Evolutionary conservation across 1,140 invertebrate genomes (phyloP), one percentile per base, ranked within the genome.

Genomic region (Teleogryllus occipitalis): DNA sequence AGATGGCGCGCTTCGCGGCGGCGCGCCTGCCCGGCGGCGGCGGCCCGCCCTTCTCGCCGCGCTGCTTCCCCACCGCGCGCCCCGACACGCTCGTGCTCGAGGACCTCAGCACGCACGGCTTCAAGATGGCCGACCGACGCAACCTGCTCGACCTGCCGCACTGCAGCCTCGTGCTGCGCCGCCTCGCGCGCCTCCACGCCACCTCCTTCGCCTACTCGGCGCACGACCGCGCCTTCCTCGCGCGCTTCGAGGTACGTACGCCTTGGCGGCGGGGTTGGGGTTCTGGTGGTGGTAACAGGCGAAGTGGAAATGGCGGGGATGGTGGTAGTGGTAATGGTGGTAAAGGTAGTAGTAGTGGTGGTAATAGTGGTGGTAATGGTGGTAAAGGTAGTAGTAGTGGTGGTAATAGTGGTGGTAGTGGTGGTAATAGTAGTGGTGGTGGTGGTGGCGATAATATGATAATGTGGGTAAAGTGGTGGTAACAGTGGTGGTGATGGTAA

Each of bases 161-260:
- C 76, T 78, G 78, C 46, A 22, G 78, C 22, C 12, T 82, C 15
- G 78, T 73, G 7, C 21, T 83, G 2, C 21, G 46, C 12, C 22
- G 46, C 3, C 65, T 83, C 3, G 82, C 82, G n/a, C 48, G 74
- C 12, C 74, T 83, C n/a, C 82, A 83, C 65, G 82, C 82, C 21
- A 14, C 76, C 8, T 82, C 82, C 7, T 47, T 80, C 8, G 80
- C 48, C 12, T 47, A 80, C 8, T 18, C 76, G 3, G 48, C 80
- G 18, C 46, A 47, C 3, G 78, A 78, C 15, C 79, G 75, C 8
- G 8, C 18, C 47, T 22, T 48, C 21, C 74, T 79, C 8, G 80
- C 78, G 22, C n/a, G 12, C 39, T 78, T 47, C 65, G 6, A 21
- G n/a, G 77, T 79, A 27, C 7, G 2, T 7, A 0, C 47, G 39